Evolutionary conservation across 2,797 vertebrate genomes (phyloP).

Genomic region (Protonibea diacanthus): DNA sequence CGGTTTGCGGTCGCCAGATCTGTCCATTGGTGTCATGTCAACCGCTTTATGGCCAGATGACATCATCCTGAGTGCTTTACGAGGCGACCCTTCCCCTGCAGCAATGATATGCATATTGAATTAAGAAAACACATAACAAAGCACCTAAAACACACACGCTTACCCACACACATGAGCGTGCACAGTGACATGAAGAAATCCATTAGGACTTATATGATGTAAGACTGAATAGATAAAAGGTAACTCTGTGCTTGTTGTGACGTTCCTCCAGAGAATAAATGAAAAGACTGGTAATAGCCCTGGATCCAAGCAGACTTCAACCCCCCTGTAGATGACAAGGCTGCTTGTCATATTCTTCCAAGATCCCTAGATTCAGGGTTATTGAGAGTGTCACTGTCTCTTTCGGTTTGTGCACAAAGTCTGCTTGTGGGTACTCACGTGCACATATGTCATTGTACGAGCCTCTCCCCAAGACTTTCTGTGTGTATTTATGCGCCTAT

Average conservation of each 20-base stretch:
- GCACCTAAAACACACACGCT: neutral
- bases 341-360: constrained; percentile 57
- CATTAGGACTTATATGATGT: constrained; percentile 36
- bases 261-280: constrained; percentile 51
- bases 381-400: constrained; percentile 71
- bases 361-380: constrained; percentile 45
- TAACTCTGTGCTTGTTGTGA: constrained; percentile 24
- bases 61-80: constrained; percentile 54
- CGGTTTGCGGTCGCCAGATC: constrained; percentile 46
- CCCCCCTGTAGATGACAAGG: constrained; percentile 33
- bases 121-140: constrained; percentile 2
- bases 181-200: constrained; percentile 5
- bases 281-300: constrained; percentile 55
- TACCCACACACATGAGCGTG: neutral
- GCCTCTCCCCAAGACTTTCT: neutral
- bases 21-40: constrained; percentile 55
- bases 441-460: neutral
- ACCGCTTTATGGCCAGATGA: constrained; percentile 37
- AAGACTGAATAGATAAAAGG: constrained; percentile 35
- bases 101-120: constrained; percentile 26
- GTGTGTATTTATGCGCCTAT: constrained; percentile 28
- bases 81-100: constrained; percentile 4
- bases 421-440: no score
- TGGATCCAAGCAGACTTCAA: constrained; percentile 34
- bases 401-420: constrained; percentile 56